Base-by-base conservation (phyloP, 2,113 vertebrate species). In the Centrocercus urophasianus region DNA sequence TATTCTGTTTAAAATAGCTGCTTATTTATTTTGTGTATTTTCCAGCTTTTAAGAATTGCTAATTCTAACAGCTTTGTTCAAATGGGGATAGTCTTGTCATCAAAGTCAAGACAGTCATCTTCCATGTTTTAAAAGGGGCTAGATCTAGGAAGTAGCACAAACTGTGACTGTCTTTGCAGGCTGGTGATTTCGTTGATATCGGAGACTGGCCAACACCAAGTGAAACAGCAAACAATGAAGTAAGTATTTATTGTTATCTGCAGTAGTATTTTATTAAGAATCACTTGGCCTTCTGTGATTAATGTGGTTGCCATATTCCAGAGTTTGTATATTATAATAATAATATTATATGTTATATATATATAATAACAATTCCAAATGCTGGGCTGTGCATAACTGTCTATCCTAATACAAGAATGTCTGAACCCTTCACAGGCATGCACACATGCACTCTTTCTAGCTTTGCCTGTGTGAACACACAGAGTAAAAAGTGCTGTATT, bases 141-240 rank as follows among this genome's bases (percentile, higher is more conserved):
- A 25, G 76, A 73, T 89, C n/a, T 86, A 43, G 42, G 74, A 70
- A 61, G 52, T 48, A 19, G 66, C 63, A 18, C 25, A 59, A 91
- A 84, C 59, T 70, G 21, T 59, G 89, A 24, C 94, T 81, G 11
- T 97, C 76, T 91, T 96, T 93, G 64, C 97, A 99, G 99, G 98
- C 98, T 2, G 97, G 98, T 92, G 98, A 99, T 95, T 99, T 99
- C 96, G 98, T 97, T 42, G 99, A 99, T 91, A 98, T 99, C 86
- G 98, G 98, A 76, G 99, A 98, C 94, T 99, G 99, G 99, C 99
- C 99, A 36, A 99, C 99, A 50, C 99, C 99, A 43, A 98, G 99
- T 13, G 99, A 99, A 97, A 98, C 98, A 82, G 98, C 98, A 86
- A 99, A 96, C 95, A 98, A 98, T 96, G 98, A 98, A 97, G 99